Conservation (phyloP, 2,888 invertebrate genomes). For the Pimpla rufipes region DNA sequence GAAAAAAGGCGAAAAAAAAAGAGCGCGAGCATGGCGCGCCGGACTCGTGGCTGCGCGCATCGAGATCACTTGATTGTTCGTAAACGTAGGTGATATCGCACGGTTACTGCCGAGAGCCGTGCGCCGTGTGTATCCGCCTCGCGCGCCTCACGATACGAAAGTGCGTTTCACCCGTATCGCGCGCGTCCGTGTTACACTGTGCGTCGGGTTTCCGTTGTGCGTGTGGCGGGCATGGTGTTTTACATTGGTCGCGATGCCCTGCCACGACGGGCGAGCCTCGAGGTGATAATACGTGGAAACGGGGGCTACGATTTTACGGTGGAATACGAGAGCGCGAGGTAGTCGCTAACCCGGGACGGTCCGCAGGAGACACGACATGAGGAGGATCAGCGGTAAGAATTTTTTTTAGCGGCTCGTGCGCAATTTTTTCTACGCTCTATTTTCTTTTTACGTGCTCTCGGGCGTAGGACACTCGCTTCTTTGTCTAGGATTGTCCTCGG, state of each 20-base stretch:
- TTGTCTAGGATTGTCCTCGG: too few relatives aligned
- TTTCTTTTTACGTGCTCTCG: too few relatives aligned
- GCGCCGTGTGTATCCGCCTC: background rate
- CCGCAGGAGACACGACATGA: constrained; percentile 79
- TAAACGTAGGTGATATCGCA: constrained; percentile 66
- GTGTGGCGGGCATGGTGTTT: constrained; percentile 28
- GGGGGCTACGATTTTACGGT: constrained; percentile 40
- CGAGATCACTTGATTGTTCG: constrained; percentile 54
- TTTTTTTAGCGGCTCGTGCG: background rate
- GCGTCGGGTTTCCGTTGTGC: constrained; percentile 14
- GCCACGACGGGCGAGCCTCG: background rate
- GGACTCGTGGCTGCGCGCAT: constrained; percentile 63
- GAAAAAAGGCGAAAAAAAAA: background rate
- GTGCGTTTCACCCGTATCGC: background rate
- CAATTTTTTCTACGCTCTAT: too few relatives aligned
- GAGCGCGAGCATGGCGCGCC: constrained; percentile 63
- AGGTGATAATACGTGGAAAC: constrained; percentile 18
- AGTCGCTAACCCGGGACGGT: constrained; percentile 42
- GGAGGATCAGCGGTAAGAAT: constrained; percentile 83
- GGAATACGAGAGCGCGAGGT: constrained; percentile 42
- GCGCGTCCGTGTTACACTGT: background rate
- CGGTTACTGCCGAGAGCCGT: constrained; percentile 6
- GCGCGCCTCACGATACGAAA: background rate
- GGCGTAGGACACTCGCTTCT: too few relatives aligned
- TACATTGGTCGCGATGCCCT: constrained; percentile 1